These are phyloP conservation scores for Solen grandis DNA, from an alignment of 1,140 invertebrate species.

Conservation along the genomic window DNA sequence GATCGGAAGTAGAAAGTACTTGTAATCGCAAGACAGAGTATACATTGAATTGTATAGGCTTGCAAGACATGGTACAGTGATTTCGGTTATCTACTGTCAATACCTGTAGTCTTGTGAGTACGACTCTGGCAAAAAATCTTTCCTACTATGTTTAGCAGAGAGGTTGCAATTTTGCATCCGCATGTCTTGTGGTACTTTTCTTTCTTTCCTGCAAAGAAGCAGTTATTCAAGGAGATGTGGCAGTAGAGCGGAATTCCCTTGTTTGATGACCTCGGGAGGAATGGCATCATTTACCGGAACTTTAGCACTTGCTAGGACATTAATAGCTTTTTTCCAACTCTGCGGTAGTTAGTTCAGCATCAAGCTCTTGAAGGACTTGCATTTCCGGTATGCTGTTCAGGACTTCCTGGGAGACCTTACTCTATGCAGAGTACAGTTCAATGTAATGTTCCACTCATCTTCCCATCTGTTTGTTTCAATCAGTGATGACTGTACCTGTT, in stretches of 20 bases:
- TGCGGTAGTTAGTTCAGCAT: no score
- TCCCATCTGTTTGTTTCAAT: slow-evolving; percentile 42
- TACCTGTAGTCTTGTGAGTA: slow-evolving; percentile 56
- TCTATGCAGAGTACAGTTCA: slow-evolving; percentile 30
- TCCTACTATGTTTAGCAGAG: slow-evolving; percentile 49
- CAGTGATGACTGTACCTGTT: slow-evolving; percentile 25
- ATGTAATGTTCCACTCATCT: slow-evolving; percentile 54
- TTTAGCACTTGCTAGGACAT: background rate
- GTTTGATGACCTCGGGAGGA: slow-evolving; percentile 52
- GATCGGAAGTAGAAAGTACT: no score
- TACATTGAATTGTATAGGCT: no score
- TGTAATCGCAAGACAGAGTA: no score
- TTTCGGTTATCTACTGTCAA: no score
- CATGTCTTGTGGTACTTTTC: slow-evolving; percentile 40
- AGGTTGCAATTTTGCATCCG: slow-evolving; percentile 52
- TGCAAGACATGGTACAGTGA: no score
- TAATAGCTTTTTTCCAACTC: no score
- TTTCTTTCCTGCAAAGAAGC: background rate
- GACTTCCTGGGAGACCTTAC: no score
- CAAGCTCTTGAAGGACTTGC: no score
- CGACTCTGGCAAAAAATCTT: slow-evolving; percentile 57
- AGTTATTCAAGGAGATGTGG: background rate
- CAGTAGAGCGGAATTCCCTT: background rate
- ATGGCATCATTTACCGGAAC: slow-evolving; percentile 46
- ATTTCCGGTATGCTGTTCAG: no score